phyloP scores from a whole-genome alignment of 2,797 vertebrate species.

The Poecilia picta region DNA sequence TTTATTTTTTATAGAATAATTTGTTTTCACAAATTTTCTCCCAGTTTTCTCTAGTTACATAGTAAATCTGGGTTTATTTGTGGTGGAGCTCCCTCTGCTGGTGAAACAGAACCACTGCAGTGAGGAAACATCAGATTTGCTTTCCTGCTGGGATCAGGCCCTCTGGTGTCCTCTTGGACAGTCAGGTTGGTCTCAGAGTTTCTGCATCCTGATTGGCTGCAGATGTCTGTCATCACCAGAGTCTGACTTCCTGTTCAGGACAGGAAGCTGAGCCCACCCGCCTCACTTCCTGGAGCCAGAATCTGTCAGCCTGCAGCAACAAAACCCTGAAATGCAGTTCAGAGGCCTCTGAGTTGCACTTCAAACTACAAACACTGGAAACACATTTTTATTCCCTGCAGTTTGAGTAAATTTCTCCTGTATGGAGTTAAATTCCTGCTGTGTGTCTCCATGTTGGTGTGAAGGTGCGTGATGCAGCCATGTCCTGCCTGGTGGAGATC shows the following conservation, averaged over 20 bases:
- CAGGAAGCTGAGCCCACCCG: conserved; percentile 7
- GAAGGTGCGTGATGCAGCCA: conserved; percentile 94
- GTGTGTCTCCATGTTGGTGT: conserved; percentile 3
- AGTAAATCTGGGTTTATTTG: no score
- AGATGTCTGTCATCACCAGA: conserved; percentile 33
- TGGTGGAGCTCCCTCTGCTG: background rate
- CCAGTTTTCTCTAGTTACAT: no score
- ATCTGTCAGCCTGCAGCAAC: background rate
- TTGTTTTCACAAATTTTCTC: no score
- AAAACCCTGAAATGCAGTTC: background rate
- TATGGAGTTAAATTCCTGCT: background rate
- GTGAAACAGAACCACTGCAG: background rate
- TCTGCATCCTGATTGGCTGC: background rate
- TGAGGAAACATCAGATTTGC: background rate
- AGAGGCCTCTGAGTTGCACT: background rate
- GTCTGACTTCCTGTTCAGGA: conserved; percentile 47
- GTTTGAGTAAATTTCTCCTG: background rate
- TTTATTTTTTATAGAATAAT: no score
- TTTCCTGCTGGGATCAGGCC: background rate
- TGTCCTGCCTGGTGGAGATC: conserved; percentile 96
- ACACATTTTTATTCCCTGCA: background rate
- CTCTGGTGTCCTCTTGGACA: background rate
- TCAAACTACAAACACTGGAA: background rate
- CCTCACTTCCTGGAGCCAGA: background rate
- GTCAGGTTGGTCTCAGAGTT: background rate